Base-by-base conservation (phyloP, 2,113 vertebrate species). In the Patagioenas fasciata region DNA sequence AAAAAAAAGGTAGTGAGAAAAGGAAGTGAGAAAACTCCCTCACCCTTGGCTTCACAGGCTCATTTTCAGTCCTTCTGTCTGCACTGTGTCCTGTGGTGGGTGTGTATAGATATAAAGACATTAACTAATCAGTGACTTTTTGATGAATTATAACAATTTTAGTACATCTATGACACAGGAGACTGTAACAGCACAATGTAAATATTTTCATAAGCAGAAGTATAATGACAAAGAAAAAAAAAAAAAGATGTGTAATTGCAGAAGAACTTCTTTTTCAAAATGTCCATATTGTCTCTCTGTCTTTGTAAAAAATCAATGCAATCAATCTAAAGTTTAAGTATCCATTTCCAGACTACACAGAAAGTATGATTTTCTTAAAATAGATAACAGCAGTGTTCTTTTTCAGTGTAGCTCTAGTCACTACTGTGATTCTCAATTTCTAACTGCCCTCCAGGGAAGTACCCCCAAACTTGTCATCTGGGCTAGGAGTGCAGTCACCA, bases 391-490 rank as follows among this genome's bases (percentile, higher is more conserved):
- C n/a, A 61, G 15, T 36, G 10, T 26, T 88, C 28, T 78, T 85
- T 65, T 79, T 80, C 70, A 80, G n/a, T 34, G 88, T 86, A 66
- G 48, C 10, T 84, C 16, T 78, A 85, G 75, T 69, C 85, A 77
- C 82, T 80, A 15, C 40, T 86, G 18, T 90, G 32, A 93, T 88
- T 95, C 54, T 65, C 88, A 85, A 26, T 50, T 96, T 95, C 89
- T 67, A 77, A 53, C 28, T 88, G 42, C 58, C 65, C 82, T 89
- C 95, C 66, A 66, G 36, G 82, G 90, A 97, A 88, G 93, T 57
- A 88, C 20, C 32, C 60, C 58, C 36, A 72, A 10, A 32, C 40
- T 79, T 82, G 70, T 97, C 73, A 79, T 94, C 80, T 84, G 51
- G 34, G n/a, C 54, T 86, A 75, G 67, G 17, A 58, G 38, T 80